Conservation (phyloP, 2,888 invertebrate species). For the Epinotia ramella region DNA sequence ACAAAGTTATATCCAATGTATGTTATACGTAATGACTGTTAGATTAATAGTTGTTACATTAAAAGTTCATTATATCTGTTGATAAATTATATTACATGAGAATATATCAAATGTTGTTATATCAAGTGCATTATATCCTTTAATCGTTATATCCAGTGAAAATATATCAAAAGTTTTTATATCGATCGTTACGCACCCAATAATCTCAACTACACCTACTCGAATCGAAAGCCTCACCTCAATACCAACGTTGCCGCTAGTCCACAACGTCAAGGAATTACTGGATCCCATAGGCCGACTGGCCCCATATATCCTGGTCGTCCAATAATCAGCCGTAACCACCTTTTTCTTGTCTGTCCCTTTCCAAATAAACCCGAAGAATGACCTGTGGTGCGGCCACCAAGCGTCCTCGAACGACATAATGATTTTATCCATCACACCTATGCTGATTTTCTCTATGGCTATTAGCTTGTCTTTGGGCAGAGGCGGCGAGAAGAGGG, state of each 20-base stretch:
- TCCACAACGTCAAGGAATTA: slow-evolving; percentile 53
- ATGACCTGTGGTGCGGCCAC: slow-evolving; percentile 80
- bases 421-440: slow-evolving; percentile 88
- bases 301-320: slow-evolving; percentile 50
- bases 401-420: slow-evolving; percentile 87
- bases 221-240: slow-evolving; percentile 55
- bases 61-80: too few relatives aligned
- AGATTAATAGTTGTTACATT: too few relatives aligned
- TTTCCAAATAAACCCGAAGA: slow-evolving; percentile 69
- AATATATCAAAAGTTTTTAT: too few relatives aligned
- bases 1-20: too few relatives aligned
- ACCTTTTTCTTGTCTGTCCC: slow-evolving; percentile 49
- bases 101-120: too few relatives aligned
- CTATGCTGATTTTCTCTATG: slow-evolving; percentile 86
- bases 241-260: slow-evolving; percentile 51
- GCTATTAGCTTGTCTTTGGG: slow-evolving; percentile 80
- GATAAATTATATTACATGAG: too few relatives aligned
- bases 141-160: too few relatives aligned
- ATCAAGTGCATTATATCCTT: too few relatives aligned
- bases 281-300: slow-evolving; percentile 49
- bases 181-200: too few relatives aligned
- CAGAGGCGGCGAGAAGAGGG: slow-evolving; percentile 84
- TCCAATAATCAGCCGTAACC: slow-evolving; percentile 49
- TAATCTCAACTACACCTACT: neutral
- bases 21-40: too few relatives aligned